Evolutionary conservation across 2,113 vertebrate species (phyloP), one percentile per base, ranked within the genome.

Genomic region (Bambusicola thoracicus): DNA sequence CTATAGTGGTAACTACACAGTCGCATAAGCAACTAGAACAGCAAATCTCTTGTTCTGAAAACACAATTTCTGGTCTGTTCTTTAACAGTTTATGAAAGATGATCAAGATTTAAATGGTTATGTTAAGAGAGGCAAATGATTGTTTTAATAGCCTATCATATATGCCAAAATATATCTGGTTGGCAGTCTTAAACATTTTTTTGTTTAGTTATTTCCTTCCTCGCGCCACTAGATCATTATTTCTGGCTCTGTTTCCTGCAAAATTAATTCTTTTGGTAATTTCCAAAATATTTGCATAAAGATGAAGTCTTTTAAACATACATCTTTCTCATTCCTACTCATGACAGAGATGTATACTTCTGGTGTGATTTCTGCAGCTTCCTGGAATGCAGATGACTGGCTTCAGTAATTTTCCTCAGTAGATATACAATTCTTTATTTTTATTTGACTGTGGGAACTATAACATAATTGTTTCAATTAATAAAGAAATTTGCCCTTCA

Each of bases 91-190:
- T 76, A 13, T 41, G 44, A 61, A 53, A n/a, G 7, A 3, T 69
- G 16, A 16, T 18, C 15, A 44, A 73, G 30, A 58, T 68, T 62
- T 80, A 70, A 18, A 6, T 5, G 3, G 2, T 32, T 68, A 12
- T 4, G 5, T 48, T 80, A 40, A 40, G 4, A 66, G 1, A 6
- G 4, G 2, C 21, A 73, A 76, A 14, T 0, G 0, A 4, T 13
- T 29, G 20, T 65, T 87, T 29, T 63, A 72, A 8, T 6, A 55
- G 17, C 6, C 14, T 25, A 41, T 12, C 2, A 75, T 49, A n/a
- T 43, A 38, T n/a, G 6, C 43, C 34, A 36, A 76, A 5, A 14
- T 59, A 14, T 29, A 66, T 58, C 15, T 58, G 24, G 49, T 78
- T 79, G 18, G 7, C 15, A 56, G 6, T 68, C 29, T 63, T 48